Evolutionary conservation across 2,888 invertebrate species (phyloP).

Genomic region (Melangyna quadrimaculata): DNA sequence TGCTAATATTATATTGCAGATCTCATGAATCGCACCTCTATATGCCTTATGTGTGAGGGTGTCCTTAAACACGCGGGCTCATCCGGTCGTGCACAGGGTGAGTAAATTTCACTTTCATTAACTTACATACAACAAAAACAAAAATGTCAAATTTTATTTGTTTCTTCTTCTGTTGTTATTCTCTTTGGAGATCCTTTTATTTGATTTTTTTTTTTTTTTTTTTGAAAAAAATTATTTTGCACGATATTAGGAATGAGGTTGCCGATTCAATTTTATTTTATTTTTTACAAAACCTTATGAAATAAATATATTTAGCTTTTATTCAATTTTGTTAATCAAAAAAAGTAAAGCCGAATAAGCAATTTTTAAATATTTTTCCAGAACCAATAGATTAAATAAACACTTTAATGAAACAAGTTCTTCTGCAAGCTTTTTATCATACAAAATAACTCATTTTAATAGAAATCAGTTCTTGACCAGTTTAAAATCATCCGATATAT

Average conservation of each 20-base stretch:
- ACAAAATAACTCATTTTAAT: too few relatives aligned
- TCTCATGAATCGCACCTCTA: slow-evolving; percentile 49
- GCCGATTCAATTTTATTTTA: not conserved
- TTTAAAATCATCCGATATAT: too few relatives aligned
- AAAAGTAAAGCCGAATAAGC: too few relatives aligned
- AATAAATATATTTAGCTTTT: too few relatives aligned
- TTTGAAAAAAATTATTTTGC: not conserved
- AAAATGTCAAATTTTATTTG: not conserved
- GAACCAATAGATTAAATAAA: too few relatives aligned
- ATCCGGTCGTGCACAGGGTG: slow-evolving; percentile 44
- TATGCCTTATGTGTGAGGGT: slow-evolving; percentile 46
- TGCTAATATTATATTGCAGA: slow-evolving; percentile 50
- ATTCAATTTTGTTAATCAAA: too few relatives aligned
- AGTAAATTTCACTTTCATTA: slow-evolving; percentile 42
- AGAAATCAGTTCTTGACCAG: too few relatives aligned
- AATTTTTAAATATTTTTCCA: too few relatives aligned
- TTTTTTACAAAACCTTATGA: too few relatives aligned
- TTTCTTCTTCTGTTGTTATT: not conserved
- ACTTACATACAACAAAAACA: not conserved
- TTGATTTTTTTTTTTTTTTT: not conserved
- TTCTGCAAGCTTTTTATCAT: too few relatives aligned
- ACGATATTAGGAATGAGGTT: not conserved
- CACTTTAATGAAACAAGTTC: too few relatives aligned
- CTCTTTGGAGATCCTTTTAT: not conserved
- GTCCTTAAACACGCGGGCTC: slow-evolving; percentile 34